Conservation (phyloP, 2,888 invertebrate genomes). For the Oxystoma pomonae region DNA sequence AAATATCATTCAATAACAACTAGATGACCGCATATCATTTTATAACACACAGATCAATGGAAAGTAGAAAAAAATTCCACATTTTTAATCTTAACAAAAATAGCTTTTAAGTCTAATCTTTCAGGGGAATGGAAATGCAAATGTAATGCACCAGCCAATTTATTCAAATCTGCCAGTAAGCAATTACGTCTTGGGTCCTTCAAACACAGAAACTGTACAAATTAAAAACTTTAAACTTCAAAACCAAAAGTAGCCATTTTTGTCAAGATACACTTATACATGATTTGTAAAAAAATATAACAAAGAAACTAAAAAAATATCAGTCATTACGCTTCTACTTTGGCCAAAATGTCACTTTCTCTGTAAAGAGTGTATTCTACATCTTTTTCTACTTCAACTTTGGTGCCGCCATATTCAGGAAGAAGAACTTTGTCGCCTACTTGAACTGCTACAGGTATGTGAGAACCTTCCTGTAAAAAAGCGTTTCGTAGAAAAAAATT, state of each 20-base stretch:
- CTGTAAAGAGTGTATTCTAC: conserved; percentile 92
- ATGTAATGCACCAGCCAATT: too few relatives aligned
- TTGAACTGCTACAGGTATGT: conserved; percentile 75
- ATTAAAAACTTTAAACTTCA: too few relatives aligned
- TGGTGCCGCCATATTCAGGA: conserved; percentile 98
- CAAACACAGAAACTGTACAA: too few relatives aligned
- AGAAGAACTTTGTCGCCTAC: conserved; percentile 93
- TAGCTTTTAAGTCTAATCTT: too few relatives aligned
- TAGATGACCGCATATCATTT: not conserved
- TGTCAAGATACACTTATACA: not conserved
- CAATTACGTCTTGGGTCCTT: too few relatives aligned
- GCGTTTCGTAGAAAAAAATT: not conserved
- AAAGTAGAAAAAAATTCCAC: not conserved
- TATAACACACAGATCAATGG: not conserved
- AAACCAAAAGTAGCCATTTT: too few relatives aligned
- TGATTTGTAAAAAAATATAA: not conserved
- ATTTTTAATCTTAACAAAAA: not conserved
- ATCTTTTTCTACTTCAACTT: conserved; percentile 85
- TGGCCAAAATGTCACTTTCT: conserved; percentile 94
- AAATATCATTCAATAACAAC: not conserved
- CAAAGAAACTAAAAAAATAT: not conserved
- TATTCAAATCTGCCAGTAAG: too few relatives aligned
- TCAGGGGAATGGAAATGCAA: too few relatives aligned
- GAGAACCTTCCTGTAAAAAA: conserved; percentile 68
- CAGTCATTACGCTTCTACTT: conserved; percentile 57